phyloP scores from a whole-genome alignment of 64 coral and sea anemone genomes.

The Dendronephthya gigantea region DNA sequence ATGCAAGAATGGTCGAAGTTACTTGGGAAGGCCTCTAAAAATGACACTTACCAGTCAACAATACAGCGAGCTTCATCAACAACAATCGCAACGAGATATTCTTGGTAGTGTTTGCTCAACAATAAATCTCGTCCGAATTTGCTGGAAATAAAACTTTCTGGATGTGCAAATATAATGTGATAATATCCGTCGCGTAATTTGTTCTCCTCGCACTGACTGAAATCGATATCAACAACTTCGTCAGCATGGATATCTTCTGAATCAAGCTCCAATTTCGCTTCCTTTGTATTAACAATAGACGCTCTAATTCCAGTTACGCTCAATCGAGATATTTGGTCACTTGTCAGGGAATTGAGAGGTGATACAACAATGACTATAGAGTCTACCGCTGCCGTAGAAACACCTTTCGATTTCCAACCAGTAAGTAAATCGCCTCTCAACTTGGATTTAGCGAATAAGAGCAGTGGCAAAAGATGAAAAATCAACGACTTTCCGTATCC shows the following conservation, averaged over 20 bases:
- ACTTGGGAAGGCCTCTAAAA: too few relatives aligned
- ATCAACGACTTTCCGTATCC: neutral
- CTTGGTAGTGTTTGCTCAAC: neutral
- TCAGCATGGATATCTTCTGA: neutral
- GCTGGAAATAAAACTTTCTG: neutral
- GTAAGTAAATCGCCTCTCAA: neutral
- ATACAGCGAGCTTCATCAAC: slow-evolving; percentile 14
- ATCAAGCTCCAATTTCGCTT: neutral
- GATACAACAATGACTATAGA: slow-evolving; percentile 2
- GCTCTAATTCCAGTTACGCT: neutral
- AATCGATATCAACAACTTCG: neutral
- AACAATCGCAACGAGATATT: neutral
- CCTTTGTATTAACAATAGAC: neutral
- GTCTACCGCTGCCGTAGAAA: neutral
- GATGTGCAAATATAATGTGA: slow-evolving; percentile 7
- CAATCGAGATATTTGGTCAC: neutral
- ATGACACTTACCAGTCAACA: neutral
- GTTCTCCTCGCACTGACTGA: neutral
- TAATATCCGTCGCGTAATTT: neutral
- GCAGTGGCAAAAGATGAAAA: neutral
- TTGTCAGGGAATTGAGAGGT: neutral
- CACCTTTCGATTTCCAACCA: neutral
- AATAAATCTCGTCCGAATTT: neutral
- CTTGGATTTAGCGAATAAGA: slow-evolving; percentile 1
- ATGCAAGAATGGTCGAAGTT: too few relatives aligned